Base-by-base conservation (phyloP, 53 echinoderm and acorn worm species). In the Crossaster papposus region DNA sequence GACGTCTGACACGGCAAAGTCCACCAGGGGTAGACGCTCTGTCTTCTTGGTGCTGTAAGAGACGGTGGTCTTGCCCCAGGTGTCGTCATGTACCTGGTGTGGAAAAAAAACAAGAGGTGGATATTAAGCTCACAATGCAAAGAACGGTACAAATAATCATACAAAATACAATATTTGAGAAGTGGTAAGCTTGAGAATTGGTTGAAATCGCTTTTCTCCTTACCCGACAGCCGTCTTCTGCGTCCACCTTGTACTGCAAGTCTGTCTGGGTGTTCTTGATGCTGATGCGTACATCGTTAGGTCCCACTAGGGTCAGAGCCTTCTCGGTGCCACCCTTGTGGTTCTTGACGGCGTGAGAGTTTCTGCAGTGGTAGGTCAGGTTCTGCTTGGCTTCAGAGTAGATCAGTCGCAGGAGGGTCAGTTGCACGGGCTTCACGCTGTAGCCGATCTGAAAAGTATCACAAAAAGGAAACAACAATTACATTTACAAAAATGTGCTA, bases 381-480 rank as follows among this genome's bases (percentile, higher is more conserved):
- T 90, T 94, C 94, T 96, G 96, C 34, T 74, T 81, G 17, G 93
- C 94, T 33, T 86, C 38, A 82, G 81, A 91, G 79, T 91, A 93
- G 72, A 96, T 74, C 58, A 96, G 91, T 80, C 96, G 93, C 82
- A 96, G 90, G 93, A 96, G 95, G 81, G 96, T 96, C 88, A 96
- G 55, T 85, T 96, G 96, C 14, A 94, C 93, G 36, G 91, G 81
- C 75, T 91, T 89, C 62, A 94, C 93, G 44, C 68, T 82, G 82
- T 82, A 82, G 44, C 38, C 65, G 65, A 82, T 82, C 82, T 82
- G 68, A 29, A 82, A 30, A n/a, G 20, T n/a, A 31, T 30, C 2
- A n/a, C 20, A 81, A 15, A 29, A 36, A 74, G 15, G 35, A 34
- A 68, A 68, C 0, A 26, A 28, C 1, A 23, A 3, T 12, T 14